Conservation (phyloP, 2,797 vertebrate species). For the Malurus leucopterus region DNA sequence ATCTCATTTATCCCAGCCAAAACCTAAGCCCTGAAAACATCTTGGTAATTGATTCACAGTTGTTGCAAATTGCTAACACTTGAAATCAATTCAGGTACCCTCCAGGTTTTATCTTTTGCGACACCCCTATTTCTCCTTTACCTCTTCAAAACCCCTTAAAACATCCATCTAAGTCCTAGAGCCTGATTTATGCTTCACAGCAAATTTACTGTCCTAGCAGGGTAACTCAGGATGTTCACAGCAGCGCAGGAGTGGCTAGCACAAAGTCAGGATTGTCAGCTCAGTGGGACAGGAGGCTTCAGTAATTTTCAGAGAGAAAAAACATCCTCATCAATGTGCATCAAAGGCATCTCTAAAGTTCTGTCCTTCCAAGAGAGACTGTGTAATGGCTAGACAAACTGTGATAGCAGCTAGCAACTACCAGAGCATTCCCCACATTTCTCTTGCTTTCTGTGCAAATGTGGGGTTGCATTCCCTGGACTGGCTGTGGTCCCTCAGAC, state of each 20-base stretch:
- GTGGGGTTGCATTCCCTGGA: accelerated
- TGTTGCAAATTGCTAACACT: neutral
- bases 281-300: accelerated
- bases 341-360: neutral
- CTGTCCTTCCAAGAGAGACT: neutral
- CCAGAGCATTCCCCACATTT: neutral
- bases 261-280: neutral
- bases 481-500: neutral
- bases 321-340: neutral
- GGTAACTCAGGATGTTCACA: neutral
- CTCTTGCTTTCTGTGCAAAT: neutral
- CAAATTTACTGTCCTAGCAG: neutral
- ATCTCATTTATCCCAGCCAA: neutral
- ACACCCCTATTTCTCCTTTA: neutral
- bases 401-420: neutral
- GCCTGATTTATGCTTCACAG: neutral
- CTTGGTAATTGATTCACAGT: neutral
- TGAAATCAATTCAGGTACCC: neutral
- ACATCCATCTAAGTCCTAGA: neutral
- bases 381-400: neutral
- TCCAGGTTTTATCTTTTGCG: neutral
- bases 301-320: neutral
- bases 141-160: neutral
- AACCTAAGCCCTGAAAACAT: neutral
- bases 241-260: neutral